phyloP scores from a whole-genome alignment of 2,797 vertebrate genomes.

The Sebastes matsubarae region DNA sequence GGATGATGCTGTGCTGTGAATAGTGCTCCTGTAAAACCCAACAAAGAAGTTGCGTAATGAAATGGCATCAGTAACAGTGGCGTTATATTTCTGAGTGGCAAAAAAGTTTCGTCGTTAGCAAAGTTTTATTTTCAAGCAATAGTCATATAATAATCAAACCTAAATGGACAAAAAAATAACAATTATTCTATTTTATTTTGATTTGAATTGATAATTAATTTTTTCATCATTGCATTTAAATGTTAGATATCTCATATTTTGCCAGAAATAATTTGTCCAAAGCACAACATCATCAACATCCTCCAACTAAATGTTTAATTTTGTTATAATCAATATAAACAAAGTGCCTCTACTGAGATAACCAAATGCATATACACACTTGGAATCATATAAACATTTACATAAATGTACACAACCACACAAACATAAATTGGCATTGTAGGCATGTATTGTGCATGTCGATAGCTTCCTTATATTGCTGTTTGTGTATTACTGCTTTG shows the following conservation, averaged over 20 bases:
- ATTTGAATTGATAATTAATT: background rate
- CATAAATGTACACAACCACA: background rate
- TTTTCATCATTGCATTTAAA: background rate
- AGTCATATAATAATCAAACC: background rate
- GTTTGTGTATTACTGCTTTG: background rate
- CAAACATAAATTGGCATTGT: constrained; percentile 2
- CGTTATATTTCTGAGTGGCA: background rate
- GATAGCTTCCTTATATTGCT: background rate
- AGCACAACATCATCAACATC: background rate
- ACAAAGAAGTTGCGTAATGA: constrained; percentile 8
- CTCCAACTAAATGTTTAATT: background rate
- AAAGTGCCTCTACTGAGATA: background rate
- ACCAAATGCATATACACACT: background rate
- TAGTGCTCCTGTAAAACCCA: constrained; percentile 3
- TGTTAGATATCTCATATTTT: background rate
- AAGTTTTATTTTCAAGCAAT: background rate
- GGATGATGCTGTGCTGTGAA: constrained; percentile 13
- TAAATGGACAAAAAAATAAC: background rate
- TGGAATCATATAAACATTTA: background rate
- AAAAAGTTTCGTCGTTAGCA: background rate
- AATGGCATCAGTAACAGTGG: background rate
- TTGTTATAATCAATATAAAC: background rate
- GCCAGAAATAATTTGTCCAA: background rate
- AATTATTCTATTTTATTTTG: background rate
- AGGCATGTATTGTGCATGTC: constrained; percentile 3